Base-by-base conservation (phyloP, 1,140 invertebrate genomes). In the Drosophila ananassae region DNA sequence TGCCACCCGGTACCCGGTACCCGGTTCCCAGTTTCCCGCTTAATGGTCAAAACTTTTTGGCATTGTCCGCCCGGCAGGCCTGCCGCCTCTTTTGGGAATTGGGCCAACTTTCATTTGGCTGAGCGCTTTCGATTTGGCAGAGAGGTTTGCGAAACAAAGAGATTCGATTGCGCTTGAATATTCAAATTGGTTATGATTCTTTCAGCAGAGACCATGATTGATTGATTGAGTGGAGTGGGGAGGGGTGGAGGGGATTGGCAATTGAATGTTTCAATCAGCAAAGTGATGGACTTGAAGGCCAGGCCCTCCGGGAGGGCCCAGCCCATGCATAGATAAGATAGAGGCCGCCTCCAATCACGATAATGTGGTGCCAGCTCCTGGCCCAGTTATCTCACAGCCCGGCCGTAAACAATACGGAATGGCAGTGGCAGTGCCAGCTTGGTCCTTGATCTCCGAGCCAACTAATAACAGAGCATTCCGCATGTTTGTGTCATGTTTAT, bases 401-500 rank as follows among this genome's bases (percentile, higher is more conserved):
- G 21, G 17, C 41, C 58, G 32, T 76, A 68, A 68, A 61, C 34
- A 58, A 59, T 37, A 56, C 47, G 17, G 10, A 37, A 37, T 12
- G 41, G 1, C 34, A 37, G 37, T 24, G 32, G 12, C 10, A 25
- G 25, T 17, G 17, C 17, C 17, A 17, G 17, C 62, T 62, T 53
- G 21, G 28, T 21, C 68, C 47, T 30, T 64, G 66, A 72, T 72
- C 63, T 46, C 58, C 37, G 51, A 41, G 30, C 48, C 53, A 41
- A 50, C 41, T 62, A 46, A 54, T 47, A 58, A 77, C 64, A 55
- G 58, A 37, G 46, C 56, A 61, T 62, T 81, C 54, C 39, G 54
- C 41, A 66, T 79, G 61, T 79, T 84, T 79, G 71, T 84, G 66
- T 46, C 41, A 75, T 84, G 76, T 84, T 83, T 84, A 83, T 84